Base-by-base conservation (phyloP, 1,140 invertebrate species). In the Drosophila neocordata region DNA sequence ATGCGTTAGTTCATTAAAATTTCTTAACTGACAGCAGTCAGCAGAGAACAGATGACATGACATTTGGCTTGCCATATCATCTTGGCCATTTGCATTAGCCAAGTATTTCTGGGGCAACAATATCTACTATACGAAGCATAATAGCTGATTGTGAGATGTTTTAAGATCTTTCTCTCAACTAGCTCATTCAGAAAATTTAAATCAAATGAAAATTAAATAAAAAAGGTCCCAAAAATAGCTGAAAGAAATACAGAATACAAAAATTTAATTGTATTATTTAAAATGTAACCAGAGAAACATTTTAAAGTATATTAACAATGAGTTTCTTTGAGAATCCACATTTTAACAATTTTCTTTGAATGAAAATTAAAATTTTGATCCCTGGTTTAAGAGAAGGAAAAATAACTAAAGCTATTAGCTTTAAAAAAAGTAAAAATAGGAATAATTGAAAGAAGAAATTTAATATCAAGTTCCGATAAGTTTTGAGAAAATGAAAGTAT, bases 21-120 rank as follows among this genome's bases (percentile, higher is more conserved):
- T 64, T 68, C 55, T 31, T 38, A 48, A 48, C 64, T 55, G 37
- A 31, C 22, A 18, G n/a, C 31, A 20, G 15, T n/a, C 37, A 24
- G 4, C 56, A 64, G 27, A 35, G 4, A 52, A 24, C 60, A 63
- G 37, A 55, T 69, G 69, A 62, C 65, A 57, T 37, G 65, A 57
- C 65, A 65, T 57, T 65, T 69, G 68, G 63, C 60, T 64, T 62
- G 61, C 66, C 52, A 62, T 59, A 72, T 77, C 65, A 69, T 73
- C 67, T 71, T 24, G 57, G 24, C 38, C 13, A 24, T 74, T 74
- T 7, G 27, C 51, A 24, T 55, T 61, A 51, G 44, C 41, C 61
- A 20, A 48, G 38, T 27, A 62, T 84, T 81, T 87, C 56, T 84
- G 82, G 81, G 81, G 65, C 81, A 61, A 74, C 73, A 64, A 61